Evolutionary conservation across 1,140 invertebrate genomes (phyloP).

Genomic region (Pachypeltis micranthus): DNA sequence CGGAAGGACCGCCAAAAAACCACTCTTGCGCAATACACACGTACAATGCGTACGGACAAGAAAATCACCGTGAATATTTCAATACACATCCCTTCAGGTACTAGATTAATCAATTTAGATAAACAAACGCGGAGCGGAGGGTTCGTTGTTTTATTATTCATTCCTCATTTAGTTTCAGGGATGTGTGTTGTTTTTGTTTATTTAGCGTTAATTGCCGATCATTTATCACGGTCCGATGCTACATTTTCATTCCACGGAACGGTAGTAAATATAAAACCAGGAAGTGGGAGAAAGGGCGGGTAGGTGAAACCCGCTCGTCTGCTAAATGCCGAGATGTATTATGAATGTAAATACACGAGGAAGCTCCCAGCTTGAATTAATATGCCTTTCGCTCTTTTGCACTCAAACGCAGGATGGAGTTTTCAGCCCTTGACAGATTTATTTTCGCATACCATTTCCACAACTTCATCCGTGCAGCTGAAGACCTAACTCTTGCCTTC

Average conservation of each 20-base stretch:
- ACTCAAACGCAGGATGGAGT: neutral
- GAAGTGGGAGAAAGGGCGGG: neutral
- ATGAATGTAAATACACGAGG: constrained; percentile 1
- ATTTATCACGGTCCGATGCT: neutral
- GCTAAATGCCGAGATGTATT: neutral
- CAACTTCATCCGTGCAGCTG: too few species aligned
- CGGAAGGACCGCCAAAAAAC: too few species aligned
- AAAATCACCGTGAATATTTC: too few species aligned
- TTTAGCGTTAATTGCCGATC: neutral
- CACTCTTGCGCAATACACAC: too few species aligned
- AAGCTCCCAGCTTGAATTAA: neutral
- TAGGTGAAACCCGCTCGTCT: neutral
- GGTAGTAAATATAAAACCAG: neutral
- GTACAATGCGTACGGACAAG: too few species aligned
- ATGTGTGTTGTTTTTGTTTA: neutral
- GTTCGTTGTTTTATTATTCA: neutral
- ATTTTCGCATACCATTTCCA: too few species aligned
- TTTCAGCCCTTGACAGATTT: neutral
- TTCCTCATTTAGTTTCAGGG: too few species aligned
- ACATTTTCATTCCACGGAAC: neutral
- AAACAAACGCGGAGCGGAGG: neutral
- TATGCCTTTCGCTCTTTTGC: constrained; percentile 5
- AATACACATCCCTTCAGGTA: too few species aligned
- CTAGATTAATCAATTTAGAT: neutral
- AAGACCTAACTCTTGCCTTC: too few species aligned